Evolutionary conservation across 2,888 invertebrate species (phyloP).

Genomic region (Julus scanicus): DNA sequence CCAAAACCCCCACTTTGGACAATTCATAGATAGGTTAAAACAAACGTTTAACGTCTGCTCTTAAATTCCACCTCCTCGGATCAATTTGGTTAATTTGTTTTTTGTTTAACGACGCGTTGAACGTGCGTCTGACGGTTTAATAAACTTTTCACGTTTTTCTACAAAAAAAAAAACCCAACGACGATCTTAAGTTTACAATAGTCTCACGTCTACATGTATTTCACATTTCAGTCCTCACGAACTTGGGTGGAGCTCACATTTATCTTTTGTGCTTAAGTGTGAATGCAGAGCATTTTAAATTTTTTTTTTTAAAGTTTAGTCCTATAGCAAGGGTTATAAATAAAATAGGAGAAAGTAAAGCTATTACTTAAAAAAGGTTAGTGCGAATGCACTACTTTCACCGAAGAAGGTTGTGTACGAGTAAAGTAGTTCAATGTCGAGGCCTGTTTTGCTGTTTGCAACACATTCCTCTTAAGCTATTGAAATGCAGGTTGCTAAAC

Average conservation of each 20-base stretch:
- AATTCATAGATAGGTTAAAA: background rate
- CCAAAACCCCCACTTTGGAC: background rate
- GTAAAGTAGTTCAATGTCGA: conserved; percentile 31
- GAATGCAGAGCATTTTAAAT: background rate
- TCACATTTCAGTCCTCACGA: conserved; percentile 22
- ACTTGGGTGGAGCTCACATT: conserved; percentile 11
- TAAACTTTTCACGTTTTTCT: background rate
- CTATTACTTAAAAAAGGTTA: background rate
- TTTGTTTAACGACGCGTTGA: background rate
- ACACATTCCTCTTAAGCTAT: background rate
- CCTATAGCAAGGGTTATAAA: background rate
- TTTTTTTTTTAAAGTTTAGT: background rate
- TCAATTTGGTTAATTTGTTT: background rate
- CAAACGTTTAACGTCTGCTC: background rate
- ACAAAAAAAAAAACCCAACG: background rate
- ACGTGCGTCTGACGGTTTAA: background rate
- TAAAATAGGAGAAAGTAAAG: conserved; percentile 15
- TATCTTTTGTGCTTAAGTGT: background rate
- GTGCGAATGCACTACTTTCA: background rate
- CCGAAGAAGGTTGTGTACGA: background rate
- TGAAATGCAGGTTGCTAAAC: background rate
- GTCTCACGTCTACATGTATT: background rate
- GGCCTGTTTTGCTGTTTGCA: background rate
- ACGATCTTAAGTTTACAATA: background rate
- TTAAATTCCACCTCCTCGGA: background rate